Evolutionary conservation across 2,113 vertebrate species (phyloP), one percentile per base, ranked within the genome.

Genomic region (Todiramphus chloris): DNA sequence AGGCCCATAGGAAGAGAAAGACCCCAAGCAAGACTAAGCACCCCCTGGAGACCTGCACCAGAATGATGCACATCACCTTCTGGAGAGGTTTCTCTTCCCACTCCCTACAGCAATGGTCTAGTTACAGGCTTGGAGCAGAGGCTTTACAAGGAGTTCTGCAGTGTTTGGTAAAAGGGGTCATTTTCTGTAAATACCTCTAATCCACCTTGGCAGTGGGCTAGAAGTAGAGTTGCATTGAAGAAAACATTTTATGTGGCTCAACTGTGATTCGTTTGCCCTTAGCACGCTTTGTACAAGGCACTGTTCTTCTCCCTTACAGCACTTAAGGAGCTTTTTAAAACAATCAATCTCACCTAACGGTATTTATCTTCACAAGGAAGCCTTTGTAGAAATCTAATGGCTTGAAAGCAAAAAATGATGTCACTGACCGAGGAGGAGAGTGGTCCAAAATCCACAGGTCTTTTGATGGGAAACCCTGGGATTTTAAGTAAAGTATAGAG

Each of bases 341-440:
- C 51, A 83, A 85, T 51, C 28, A 62, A 62, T n/a, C 39, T 68
- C 76, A 58, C 91, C 80, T 87, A 83, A 83, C 51, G 78, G 25
- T 59, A 78, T 88, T 90, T 83, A 19, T 74, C 83, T 69, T 90
- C 73, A 83, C 74, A 91, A 63, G 48, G 92, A 94, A 83, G 46
- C 50, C 68, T 78, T 88, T 67, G 19, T 53, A 88, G 53, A 44
- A 89, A 77, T 63, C n/a, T 37, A 69, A 73, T 80, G 28, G 73
- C 55, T 70, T 86, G 72, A 80, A 94, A 80, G 39, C 67, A 90
- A 44, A 85, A 85, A 90, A 74, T 62, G 9, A 69, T 41, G 23
- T 83, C 9, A 14, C 16, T 72, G 76, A 55, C 60, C 80, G 35
- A 81, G 83, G 28, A 92, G n/a, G 82, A 93, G 20, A 63, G 43